Percentiles rank a stretch among this genome's conserved stretches.
Evolutionary conservation across 2,888 invertebrate species (phyloP).

Genomic region (Caenorhabditis virilis): DNA sequence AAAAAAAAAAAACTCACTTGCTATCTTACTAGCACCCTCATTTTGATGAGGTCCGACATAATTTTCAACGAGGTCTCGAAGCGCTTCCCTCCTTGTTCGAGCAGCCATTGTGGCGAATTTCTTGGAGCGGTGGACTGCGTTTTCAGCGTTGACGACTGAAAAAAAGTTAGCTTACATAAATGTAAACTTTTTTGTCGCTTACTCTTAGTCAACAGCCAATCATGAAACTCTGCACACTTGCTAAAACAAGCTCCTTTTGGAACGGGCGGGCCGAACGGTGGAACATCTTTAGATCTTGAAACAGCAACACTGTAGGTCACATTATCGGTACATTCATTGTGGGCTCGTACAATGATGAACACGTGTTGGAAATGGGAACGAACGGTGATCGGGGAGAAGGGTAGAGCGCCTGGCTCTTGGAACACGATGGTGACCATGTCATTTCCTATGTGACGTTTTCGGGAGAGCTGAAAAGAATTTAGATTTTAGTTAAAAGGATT

Average conservation of each 20-base stretch:
- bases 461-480: conserved; percentile 75
- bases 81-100: conserved; percentile 89
- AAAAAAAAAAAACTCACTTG: conserved; percentile 44
- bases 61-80: conserved; percentile 78
- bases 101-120: conserved; percentile 97
- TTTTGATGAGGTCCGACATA: conserved; percentile 66
- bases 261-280: conserved; percentile 93
- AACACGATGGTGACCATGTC: conserved; percentile 97
- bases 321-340: conserved; percentile 88
- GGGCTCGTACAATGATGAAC: conserved; percentile 86
- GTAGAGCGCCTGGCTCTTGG: conserved; percentile 75
- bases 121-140: conserved; percentile 91
- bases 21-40: conserved; percentile 65
- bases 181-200: conserved; percentile 30
- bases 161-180: conserved; percentile 10
- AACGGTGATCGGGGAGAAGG: conserved; percentile 90
- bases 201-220: conserved; percentile 88
- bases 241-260: conserved; percentile 84
- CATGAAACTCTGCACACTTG: conserved; percentile 90
- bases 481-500: conserved; percentile 3
- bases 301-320: conserved; percentile 80
- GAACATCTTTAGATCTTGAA: conserved; percentile 87
- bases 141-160: conserved; percentile 89
- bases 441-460: conserved; percentile 95
- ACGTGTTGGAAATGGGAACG: conserved; percentile 97